Conservation (phyloP, 2,797 vertebrate species). For the Pantherophis vulpinus region DNA sequence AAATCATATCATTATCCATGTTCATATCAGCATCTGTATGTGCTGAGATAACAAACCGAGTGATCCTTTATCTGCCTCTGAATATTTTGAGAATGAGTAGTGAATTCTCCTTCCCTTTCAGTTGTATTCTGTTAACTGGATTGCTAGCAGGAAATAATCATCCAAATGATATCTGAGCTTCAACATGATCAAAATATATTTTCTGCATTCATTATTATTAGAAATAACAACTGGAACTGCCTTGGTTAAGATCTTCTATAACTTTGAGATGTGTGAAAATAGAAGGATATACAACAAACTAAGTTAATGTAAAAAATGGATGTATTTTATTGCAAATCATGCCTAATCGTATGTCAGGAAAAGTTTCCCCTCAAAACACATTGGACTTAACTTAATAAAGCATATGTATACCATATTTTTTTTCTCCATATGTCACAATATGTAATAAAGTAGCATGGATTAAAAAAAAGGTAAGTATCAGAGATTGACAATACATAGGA, state of each 20-base stretch:
- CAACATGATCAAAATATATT: not conserved
- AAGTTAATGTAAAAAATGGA: not conserved
- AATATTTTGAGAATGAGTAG: not conserved
- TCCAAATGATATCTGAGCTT: not conserved
- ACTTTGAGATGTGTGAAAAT: not conserved
- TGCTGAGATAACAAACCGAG: not conserved
- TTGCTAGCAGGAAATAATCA: not conserved
- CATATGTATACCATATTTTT: not conserved
- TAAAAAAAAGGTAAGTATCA: not conserved
- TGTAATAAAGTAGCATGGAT: not conserved
- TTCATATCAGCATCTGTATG: not conserved
- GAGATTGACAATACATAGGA: not conserved
- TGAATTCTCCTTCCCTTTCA: not conserved
- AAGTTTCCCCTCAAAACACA: not conserved
- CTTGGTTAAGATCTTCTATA: not conserved
- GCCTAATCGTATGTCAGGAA: not conserved
- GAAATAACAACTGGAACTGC: not conserved
- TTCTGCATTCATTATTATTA: not conserved
- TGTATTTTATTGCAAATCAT: not conserved
- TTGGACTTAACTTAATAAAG: not conserved
- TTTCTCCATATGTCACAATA: not conserved
- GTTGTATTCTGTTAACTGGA: not conserved
- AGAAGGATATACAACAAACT: not conserved
- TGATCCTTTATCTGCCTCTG: not conserved
- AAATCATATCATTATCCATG: not conserved